Evolutionary conservation across 2,888 invertebrate genomes (phyloP), one percentile per base, ranked within the genome.

Genomic region (Colostygia pectinataria): DNA sequence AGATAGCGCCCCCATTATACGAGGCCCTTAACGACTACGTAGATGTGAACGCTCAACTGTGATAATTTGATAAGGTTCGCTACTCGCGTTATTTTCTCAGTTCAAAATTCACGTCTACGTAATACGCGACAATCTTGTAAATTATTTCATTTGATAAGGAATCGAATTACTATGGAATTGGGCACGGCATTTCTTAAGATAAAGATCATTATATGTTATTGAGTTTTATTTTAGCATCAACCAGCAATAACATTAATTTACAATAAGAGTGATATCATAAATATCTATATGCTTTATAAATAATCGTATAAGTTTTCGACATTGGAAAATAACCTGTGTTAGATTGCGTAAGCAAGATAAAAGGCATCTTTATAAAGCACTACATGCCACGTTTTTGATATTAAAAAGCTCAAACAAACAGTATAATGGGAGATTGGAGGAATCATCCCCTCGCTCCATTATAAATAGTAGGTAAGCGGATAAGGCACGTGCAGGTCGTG

Each of bases 401-500:
- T 45, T 42, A 28, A 53, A 55, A 55, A 53, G 45, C 38, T 41
- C 37, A 47, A 45, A 55, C 51, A 64, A 64, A 60, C 57, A 57
- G 54, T 51, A 56, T 57, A 57, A 62, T 55, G 38, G 54, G 50
- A 49, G 50, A 56, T 57, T 48, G 48, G 48, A 49, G 47, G 57
- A 49, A 51, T 50, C 48, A 57, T 59, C 55, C 61, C 61, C 64
- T 66, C 49, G 62, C 78, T 83, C 81, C 80, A 80, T 82, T 80
- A 80, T 84, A 80, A 83, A 80, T 75, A 77, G 77, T 73, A 73
- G 79, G 79, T 80, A 80, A 83, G 82, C 83, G 77, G 82, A 77
- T 80, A 74, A 71, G 76, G 80, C 86, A 85, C 86, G 88, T 84
- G 88, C 84, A 80, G 67, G 79, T 39, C 84, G 84, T 55, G 54